Percentiles rank a stretch among this genome's conserved stretches.
Conservation (phyloP, 2,797 vertebrate species). For the Channallabes apus region DNA sequence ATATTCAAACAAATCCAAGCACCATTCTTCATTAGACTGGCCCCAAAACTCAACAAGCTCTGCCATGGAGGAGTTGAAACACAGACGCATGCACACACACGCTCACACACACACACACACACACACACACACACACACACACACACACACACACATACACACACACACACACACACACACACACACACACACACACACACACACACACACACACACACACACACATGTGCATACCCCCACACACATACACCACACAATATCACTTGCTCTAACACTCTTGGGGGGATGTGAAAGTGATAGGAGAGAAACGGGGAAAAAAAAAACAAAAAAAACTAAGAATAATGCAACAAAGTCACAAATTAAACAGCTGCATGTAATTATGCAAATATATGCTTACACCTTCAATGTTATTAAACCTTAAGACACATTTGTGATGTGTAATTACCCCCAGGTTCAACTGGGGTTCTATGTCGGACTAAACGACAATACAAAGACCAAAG, state of each 20-base stretch:
- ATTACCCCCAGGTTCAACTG: conserved; percentile 76
- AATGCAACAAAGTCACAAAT: conserved; percentile 75
- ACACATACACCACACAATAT: conserved; percentile 1
- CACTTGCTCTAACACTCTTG: conserved; percentile 42
- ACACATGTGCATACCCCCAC: not conserved
- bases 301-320: conserved; percentile 55
- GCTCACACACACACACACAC: not conserved
- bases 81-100: conserved; percentile 60
- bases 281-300: conserved; percentile 57
- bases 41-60: conserved; percentile 53
- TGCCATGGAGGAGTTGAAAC: conserved; percentile 76
- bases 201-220: too few species aligned
- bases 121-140: conserved; percentile 3
- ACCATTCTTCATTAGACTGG: conserved; percentile 95
- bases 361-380: conserved; percentile 78
- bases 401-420: conserved; percentile 80
- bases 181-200: too few species aligned
- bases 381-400: conserved; percentile 78
- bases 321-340: conserved; percentile 72
- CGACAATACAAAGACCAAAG: conserved; percentile 69
- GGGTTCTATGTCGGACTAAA: conserved; percentile 68
- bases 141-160: too few species aligned
- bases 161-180: too few species aligned
- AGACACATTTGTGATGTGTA: conserved; percentile 74
- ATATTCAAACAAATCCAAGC: conserved; percentile 99